Evolutionary conservation across 2,797 vertebrate genomes (phyloP), one percentile per base, ranked within the genome.

Genomic region (Aphelocoma californica): DNA sequence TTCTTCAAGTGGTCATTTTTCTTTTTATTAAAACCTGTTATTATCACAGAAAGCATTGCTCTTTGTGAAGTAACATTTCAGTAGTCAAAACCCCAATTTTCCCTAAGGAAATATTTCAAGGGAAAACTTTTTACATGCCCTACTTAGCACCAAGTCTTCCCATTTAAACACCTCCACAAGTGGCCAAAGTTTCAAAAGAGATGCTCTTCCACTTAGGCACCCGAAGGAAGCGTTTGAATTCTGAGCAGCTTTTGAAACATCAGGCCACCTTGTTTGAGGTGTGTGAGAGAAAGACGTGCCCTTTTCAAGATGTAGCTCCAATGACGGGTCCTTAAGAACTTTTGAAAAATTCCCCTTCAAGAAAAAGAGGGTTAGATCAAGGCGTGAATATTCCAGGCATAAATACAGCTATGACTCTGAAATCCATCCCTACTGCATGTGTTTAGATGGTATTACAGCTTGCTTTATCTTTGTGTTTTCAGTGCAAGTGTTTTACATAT

Each of bases 171-270:
- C 88, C 95, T 96, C 94, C 95, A 92, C 91, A 90, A 95, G 95
- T 97, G 92, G 86, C 88, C 94, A 90, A 95, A 96, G 86, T 96
- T 97, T 97, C 95, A 97, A 96, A 96, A 96, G 96, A 93, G 93
- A 93, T 85, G 71, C 61, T 95, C 93, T 92, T 95, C 95, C 78
- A 93, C 94, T 95, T 83, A 93, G 78, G 78, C 78, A 94, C 74
- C 74, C 0, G 50, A 95, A 96, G 88, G 93, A 95, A 96, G 78
- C 2, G 74, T 95, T 96, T 96, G 96, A 96, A 95, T 95, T 95
- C 94, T 78, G 67, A 96, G 81, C 74, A 92, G 93, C 95, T 96
- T 96, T 96, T 96, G 90, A 95, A 96, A 96, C 93, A 95, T 96
- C 96, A 97, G 95, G 95, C 93, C 93, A 93, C 93, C 92, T 97